Evolutionary conservation across 1,140 invertebrate species (phyloP).

Genomic region (Zaprionus tsacasi): DNA sequence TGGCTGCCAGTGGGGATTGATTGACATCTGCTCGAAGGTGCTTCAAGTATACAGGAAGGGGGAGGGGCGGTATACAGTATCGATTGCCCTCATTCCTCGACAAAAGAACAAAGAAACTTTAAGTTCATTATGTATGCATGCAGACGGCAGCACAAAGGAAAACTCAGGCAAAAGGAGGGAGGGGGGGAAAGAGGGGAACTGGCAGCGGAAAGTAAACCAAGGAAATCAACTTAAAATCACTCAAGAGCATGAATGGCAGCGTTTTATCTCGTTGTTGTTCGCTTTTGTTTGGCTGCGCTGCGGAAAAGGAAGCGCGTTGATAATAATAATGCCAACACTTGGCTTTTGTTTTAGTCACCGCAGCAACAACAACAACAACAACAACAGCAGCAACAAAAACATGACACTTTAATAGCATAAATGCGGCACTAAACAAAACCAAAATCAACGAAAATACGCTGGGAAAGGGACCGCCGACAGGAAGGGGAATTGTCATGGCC

Average conservation of each 20-base stretch:
- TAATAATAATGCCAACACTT: conserved; percentile 79
- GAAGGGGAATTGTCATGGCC: conserved; percentile 7
- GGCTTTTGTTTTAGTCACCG: conserved; percentile 71
- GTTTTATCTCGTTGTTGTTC: conserved; percentile 69
- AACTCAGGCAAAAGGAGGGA: neutral
- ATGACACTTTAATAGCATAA: conserved; percentile 81
- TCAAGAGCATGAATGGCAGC: conserved; percentile 74
- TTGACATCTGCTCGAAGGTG: conserved; percentile 32
- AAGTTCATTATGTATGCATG: conserved; percentile 32
- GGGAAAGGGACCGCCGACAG: conserved; percentile 7
- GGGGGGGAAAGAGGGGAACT: too few species aligned
- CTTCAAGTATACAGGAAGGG: neutral
- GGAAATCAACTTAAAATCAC: conserved; percentile 77
- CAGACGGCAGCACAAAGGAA: conserved; percentile 9
- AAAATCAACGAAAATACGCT: conserved; percentile 66
- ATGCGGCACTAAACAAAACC: conserved; percentile 82
- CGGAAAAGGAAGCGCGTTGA: conserved; percentile 79
- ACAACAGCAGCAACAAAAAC: conserved; percentile 50
- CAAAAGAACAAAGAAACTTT: conserved; percentile 43
- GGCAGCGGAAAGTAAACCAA: conserved; percentile 42
- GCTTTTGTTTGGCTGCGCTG: conserved; percentile 55
- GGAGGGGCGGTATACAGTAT: neutral
- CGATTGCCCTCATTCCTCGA: conserved; percentile 25
- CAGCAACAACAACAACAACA: conserved; percentile 43
- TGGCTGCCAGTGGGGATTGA: conserved; percentile 27